Evolutionary conservation across 2,888 invertebrate genomes (phyloP).

Genomic region (Mythimna lalbum): DNA sequence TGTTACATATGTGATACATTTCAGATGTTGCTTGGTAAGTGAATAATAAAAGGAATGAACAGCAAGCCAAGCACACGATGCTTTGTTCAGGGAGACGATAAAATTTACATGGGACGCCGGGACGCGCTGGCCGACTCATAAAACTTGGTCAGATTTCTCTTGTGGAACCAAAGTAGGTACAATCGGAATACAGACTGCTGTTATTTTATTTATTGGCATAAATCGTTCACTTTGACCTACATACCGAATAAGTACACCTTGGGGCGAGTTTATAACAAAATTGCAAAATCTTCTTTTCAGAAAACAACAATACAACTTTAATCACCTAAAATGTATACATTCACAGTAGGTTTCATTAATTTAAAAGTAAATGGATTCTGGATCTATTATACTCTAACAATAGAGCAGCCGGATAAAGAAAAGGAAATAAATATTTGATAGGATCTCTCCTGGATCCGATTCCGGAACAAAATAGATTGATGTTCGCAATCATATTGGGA

Average conservation of each 20-base stretch:
- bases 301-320: slow-evolving; percentile 39
- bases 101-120: slow-evolving; percentile 81
- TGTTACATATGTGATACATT: slow-evolving; percentile 57
- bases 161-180: slow-evolving; percentile 59
- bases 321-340: slow-evolving; percentile 49
- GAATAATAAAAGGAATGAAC: slow-evolving; percentile 72
- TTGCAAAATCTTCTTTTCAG: slow-evolving; percentile 31
- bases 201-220: slow-evolving; percentile 63
- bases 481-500: slow-evolving; percentile 30
- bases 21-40: slow-evolving; percentile 73
- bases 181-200: slow-evolving; percentile 59
- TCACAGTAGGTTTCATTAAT: slow-evolving; percentile 58
- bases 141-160: slow-evolving; percentile 72
- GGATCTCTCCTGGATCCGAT: slow-evolving; percentile 63
- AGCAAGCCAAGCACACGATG: slow-evolving; percentile 66
- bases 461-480: slow-evolving; percentile 62
- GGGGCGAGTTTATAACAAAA: slow-evolving; percentile 23
- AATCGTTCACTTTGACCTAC: slow-evolving; percentile 54
- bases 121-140: slow-evolving; percentile 71
- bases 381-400: slow-evolving; percentile 70
- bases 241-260: slow-evolving; percentile 43
- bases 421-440: slow-evolving; percentile 73
- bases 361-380: slow-evolving; percentile 67
- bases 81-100: slow-evolving; percentile 76
- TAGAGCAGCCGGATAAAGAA: slow-evolving; percentile 68